Conservation (phyloP, 2,888 invertebrate species). For the Tetragonula carbonaria region DNA sequence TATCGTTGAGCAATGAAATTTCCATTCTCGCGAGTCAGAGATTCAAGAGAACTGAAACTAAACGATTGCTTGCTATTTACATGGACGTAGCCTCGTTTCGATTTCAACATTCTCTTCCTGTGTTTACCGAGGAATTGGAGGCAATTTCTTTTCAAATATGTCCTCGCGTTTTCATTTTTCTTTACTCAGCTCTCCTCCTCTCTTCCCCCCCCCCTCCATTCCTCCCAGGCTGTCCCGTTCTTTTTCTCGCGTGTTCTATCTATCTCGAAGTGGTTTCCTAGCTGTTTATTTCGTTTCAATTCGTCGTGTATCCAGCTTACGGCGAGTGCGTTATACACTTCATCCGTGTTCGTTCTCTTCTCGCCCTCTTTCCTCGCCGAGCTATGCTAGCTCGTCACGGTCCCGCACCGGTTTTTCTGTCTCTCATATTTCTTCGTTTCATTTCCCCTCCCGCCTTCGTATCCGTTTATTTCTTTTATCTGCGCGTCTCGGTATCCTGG, state of each 20-base stretch:
- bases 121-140: conserved; percentile 6
- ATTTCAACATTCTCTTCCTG: background rate
- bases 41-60: background rate
- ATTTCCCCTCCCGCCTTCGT: conserved; percentile 46
- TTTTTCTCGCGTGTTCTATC: conserved; percentile 18
- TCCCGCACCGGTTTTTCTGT: conserved; percentile 55
- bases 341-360: conserved; percentile 10
- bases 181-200: background rate
- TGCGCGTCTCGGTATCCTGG: conserved; percentile 53
- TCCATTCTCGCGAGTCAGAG: too few relatives aligned
- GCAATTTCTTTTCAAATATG: conserved; percentile 30
- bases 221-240: too few relatives aligned
- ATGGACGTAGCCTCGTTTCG: background rate
- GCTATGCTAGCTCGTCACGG: conserved; percentile 32
- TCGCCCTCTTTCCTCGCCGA: background rate
- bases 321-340: conserved; percentile 56
- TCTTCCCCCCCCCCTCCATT: too few relatives aligned
- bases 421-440: conserved; percentile 61
- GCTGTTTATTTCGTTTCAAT: conserved; percentile 59
- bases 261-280: conserved; percentile 41
- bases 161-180: conserved; percentile 32
- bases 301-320: conserved; percentile 50
- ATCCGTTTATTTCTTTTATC: conserved; percentile 59
- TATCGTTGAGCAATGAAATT: background rate
- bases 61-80: background rate